Percentiles rank a stretch among this genome's conserved stretches.
Conservation (phyloP, 2,888 invertebrate species). For the Stenoptilia bipunctidactyla region DNA sequence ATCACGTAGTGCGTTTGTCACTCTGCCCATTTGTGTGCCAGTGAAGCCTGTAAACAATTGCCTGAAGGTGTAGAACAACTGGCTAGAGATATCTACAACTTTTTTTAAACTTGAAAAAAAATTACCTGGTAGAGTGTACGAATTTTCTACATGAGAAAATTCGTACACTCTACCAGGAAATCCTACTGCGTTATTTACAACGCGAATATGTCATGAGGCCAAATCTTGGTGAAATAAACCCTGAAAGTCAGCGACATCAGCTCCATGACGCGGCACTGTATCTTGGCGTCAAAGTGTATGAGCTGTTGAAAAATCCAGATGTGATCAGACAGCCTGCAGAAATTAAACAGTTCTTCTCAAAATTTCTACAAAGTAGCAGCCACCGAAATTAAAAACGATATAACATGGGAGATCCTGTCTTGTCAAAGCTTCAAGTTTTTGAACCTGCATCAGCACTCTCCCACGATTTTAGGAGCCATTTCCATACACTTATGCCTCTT, state of each 20-base stretch:
- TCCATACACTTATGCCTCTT: no score
- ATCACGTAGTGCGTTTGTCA: no score
- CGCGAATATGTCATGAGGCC: constrained; percentile 3
- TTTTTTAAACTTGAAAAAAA: no score
- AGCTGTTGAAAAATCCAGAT: constrained; percentile 13
- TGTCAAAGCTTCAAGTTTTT: no score
- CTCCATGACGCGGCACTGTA: constrained; percentile 9
- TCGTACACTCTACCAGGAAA: constrained; percentile 11
- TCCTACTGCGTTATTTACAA: constrained; percentile 5
- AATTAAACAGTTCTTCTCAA: constrained; percentile 13
- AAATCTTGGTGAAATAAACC: constrained; percentile 5
- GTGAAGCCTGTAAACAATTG: no score
- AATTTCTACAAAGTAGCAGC: constrained; percentile 13
- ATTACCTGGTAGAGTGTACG: no score
- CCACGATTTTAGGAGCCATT: no score
- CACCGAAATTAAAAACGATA: constrained; percentile 13
- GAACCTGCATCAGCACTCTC: no score
- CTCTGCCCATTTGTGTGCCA: no score
- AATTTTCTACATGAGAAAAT: constrained; percentile 11
- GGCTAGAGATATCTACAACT: no score
- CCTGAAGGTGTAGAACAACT: no score
- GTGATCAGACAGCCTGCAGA: constrained; percentile 13
- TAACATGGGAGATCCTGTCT: constrained; percentile 13
- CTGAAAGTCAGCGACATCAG: constrained; percentile 4
- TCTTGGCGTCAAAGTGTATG: constrained; percentile 12